Evolutionary conservation across 2,888 invertebrate genomes (phyloP), one percentile per base, ranked within the genome.

Genomic region (Aplocera efformata): DNA sequence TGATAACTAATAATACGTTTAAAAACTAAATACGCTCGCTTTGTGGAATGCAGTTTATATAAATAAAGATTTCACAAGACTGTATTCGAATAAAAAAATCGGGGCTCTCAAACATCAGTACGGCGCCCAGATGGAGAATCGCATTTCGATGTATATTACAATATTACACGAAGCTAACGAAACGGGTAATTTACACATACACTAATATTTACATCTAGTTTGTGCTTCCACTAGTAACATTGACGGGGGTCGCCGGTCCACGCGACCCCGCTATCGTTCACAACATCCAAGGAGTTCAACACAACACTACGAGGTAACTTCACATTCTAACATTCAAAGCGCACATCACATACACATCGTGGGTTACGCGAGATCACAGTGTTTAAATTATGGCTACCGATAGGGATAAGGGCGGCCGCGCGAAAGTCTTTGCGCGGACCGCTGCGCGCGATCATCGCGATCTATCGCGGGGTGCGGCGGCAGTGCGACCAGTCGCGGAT

Each of bases 161-260:
- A 63, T 65, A 65, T 71, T 48, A 73, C 36, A 45, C 40, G 29
- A 75, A 70, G 66, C 76, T 81, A 79, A 72, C 60, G 39, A 57
- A 68, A 60, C 72, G 66, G 68, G 63, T 75, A 82, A 79, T 85
- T 77, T 85, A 86, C 84, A 86, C 65, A 70, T 84, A 80, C 71
- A 73, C 85, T 86, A 85, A 77, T 86, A 88, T 88, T 59, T 86
- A 86, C 86, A 88, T 67, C 76, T 79, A 83, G 78, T 86, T 83
- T 84, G 86, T 86, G 85, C 84, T 78, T 77, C 67, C 74, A 79
- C 79, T 78, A 76, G 70, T 73, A 60, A 67, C 67, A 71, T 64
- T 68, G 65, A 63, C 60, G 61, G 54, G 58, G 53, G 53, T 53
- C 50, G 29, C 53, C 43, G 49, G 57, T 56, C 50, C 50, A 36